Percentiles rank a stretch among this genome's conserved stretches.
These are phyloP conservation scores for Scolopax bukidnonensis DNA, from an alignment of 2,797 vertebrate genomes.

Conservation along the genomic window DNA sequence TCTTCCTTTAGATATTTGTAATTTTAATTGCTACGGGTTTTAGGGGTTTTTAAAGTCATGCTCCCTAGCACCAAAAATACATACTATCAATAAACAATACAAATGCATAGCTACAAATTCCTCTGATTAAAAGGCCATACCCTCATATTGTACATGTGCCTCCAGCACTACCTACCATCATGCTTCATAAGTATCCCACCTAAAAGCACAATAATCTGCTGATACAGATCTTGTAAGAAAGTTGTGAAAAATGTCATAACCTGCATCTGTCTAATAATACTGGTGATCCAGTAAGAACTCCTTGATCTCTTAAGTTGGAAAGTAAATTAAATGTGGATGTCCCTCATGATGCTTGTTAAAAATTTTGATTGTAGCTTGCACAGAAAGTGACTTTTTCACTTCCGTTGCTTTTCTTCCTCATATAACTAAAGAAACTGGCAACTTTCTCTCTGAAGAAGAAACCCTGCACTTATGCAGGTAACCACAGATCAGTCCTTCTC, in stretches of 20 bases:
- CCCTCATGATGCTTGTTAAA: neutral
- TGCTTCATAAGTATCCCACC: neutral
- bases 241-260: neutral
- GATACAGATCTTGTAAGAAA: neutral
- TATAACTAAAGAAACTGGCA: neutral
- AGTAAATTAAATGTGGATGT: constrained; percentile 11
- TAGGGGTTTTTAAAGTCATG: neutral
- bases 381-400: constrained; percentile 3
- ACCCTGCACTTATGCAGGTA: neutral
- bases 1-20: neutral
- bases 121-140: neutral
- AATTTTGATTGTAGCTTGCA: neutral
- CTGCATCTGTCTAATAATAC: neutral
- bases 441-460: neutral
- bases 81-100: neutral
- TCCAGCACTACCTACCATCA: neutral
- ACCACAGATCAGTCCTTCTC: neutral
- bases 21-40: neutral
- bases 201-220: neutral
- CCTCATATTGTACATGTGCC: neutral
- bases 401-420: neutral
- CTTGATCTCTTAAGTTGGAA: constrained; percentile 1
- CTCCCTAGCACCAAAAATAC: neutral
- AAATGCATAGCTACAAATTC: neutral
- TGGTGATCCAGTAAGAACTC: neutral